Percentiles rank a stretch among this genome's conserved stretches.
phyloP scores from a whole-genome alignment of 2,113 vertebrate species.

The Oryzias curvinotus region DNA sequence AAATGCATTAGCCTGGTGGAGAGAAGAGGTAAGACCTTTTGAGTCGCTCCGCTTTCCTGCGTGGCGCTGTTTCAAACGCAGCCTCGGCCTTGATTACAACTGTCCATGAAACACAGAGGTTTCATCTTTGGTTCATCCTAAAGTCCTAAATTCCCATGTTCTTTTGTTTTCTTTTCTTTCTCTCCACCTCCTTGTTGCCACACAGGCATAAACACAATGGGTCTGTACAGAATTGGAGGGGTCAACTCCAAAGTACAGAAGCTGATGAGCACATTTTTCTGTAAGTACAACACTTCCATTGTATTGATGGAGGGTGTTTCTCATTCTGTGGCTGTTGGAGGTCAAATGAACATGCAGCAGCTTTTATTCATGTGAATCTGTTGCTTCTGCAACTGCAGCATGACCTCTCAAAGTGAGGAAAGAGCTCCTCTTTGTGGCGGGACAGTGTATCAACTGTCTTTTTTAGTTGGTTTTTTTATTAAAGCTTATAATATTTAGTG shows the following conservation, averaged over 20 bases:
- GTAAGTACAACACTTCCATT: constrained; percentile 72
- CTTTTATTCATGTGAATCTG: background rate
- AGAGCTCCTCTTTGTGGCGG: constrained; percentile 63
- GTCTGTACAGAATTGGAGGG: constrained; percentile 96
- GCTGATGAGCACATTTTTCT: constrained; percentile 94
- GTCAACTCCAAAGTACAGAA: constrained; percentile 99
- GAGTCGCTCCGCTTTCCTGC: constrained; percentile 22
- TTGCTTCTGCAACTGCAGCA: background rate
- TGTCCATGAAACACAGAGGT: constrained; percentile 1
- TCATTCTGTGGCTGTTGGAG: too few relatives aligned
- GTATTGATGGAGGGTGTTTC: too few relatives aligned
- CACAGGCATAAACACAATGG: constrained; percentile 90
- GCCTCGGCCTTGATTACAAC: constrained; percentile 11
- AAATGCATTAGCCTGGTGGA: constrained; percentile 94
- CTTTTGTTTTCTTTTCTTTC: background rate
- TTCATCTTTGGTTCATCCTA: constrained; percentile 1
- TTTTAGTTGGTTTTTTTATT: constrained; percentile 8
- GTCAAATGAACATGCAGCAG: background rate
- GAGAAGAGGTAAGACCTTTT: constrained; percentile 78
- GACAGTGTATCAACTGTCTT: constrained; percentile 26
- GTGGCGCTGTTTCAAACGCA: background rate
- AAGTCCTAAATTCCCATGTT: background rate
- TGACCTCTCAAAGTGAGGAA: constrained; percentile 20
- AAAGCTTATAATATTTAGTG: constrained; percentile 24
- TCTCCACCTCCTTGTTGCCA: background rate